Conservation (phyloP, 2,888 invertebrate genomes). For the Sphaeridia pumilis region DNA sequence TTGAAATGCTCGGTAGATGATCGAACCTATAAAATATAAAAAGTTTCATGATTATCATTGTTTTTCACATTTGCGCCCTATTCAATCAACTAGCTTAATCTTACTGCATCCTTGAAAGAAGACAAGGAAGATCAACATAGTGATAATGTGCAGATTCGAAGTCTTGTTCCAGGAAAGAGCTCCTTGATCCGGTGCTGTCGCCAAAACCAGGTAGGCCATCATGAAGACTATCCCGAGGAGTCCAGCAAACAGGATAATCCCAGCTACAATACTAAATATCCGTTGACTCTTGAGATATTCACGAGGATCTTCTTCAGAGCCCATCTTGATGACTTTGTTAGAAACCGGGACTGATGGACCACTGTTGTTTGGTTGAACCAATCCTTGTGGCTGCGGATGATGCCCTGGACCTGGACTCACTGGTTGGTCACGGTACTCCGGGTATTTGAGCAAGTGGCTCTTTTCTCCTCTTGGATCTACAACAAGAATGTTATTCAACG, state of each 20-base stretch:
- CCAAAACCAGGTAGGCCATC: constrained; percentile 14
- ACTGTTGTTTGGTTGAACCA: too few species aligned
- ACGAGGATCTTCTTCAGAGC: constrained; percentile 34
- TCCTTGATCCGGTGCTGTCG: neutral
- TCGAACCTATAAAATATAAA: neutral
- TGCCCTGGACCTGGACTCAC: neutral
- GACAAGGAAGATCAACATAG: constrained; percentile 33
- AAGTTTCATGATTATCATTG: neutral
- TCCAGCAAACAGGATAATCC: neutral
- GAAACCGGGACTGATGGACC: neutral
- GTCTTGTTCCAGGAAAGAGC: constrained; percentile 2
- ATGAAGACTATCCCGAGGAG: constrained; percentile 6
- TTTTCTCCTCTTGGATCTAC: too few species aligned
- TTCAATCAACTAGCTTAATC: neutral
- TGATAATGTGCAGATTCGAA: constrained; percentile 29
- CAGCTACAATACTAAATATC: constrained; percentile 22
- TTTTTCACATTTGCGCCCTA: neutral
- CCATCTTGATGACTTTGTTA: constrained; percentile 19
- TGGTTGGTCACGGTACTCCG: neutral
- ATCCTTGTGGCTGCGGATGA: too few species aligned
- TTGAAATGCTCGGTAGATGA: constrained; percentile 20
- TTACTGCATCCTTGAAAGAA: constrained; percentile 35
- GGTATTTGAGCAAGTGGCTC: too few species aligned
- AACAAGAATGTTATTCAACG: too few species aligned
- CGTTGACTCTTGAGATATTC: constrained; percentile 29